These are phyloP conservation scores for Slavum lentiscoides DNA, from an alignment of 2,888 invertebrate species.

Conservation along the genomic window DNA sequence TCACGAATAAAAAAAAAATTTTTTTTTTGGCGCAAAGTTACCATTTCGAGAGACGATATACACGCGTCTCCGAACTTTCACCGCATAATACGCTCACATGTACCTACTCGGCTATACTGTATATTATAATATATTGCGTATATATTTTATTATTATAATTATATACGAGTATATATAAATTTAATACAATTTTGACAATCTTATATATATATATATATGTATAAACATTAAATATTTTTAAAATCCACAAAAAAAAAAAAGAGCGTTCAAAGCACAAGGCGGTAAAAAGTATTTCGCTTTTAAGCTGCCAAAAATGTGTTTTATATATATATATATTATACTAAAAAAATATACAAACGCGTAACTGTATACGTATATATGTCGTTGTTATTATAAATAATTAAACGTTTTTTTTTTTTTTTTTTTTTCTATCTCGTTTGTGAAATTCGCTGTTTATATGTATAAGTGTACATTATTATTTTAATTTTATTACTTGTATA, in stretches of 20 bases:
- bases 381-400: conserved; percentile 40
- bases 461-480: conserved; percentile 46
- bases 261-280: conserved; percentile 14
- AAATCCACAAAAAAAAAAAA: not conserved
- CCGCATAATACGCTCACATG: not conserved
- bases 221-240: conserved; percentile 16
- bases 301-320: conserved; percentile 35
- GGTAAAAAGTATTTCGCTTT: conserved; percentile 27
- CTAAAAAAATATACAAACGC: not conserved
- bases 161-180: not conserved
- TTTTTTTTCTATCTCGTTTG: conserved; percentile 44
- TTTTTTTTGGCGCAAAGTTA: not conserved
- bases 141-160: not conserved
- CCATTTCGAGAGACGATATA: not conserved
- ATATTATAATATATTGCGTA: not conserved
- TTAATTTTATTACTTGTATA: conserved; percentile 40
- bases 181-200: conserved; percentile 20
- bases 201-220: not conserved
- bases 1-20: not conserved
- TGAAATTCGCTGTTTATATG: conserved; percentile 42
- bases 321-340: conserved; percentile 4
- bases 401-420: conserved; percentile 26
- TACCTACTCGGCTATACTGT: not conserved
- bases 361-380: conserved; percentile 16
- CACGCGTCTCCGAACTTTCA: no score